Conservation (phyloP, 1,140 invertebrate genomes). For the Drosophila tsacasi region DNA sequence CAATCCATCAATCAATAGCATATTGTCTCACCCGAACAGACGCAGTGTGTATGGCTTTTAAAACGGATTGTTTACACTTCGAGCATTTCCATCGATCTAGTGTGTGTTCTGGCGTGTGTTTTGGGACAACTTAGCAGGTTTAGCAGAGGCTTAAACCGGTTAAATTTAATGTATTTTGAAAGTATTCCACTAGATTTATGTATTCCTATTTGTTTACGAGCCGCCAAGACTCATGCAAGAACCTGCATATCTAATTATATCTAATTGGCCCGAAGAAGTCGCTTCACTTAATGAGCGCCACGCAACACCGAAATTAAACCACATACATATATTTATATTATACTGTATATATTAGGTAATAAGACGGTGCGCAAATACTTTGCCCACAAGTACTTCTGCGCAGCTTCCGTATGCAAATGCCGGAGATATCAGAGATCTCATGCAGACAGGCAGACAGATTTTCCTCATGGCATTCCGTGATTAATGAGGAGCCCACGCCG, state of each 20-base stretch:
- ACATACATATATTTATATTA: conserved; percentile 1
- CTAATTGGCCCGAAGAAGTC: conserved; percentile 37
- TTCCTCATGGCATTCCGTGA: conserved; percentile 59
- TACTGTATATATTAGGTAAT: conserved; percentile 2
- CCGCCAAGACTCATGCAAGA: conserved; percentile 52
- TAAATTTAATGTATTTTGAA: conserved; percentile 72
- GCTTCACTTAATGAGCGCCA: conserved; percentile 38
- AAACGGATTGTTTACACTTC: conserved; percentile 70
- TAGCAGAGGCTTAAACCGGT: conserved; percentile 63
- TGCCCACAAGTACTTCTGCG: conserved; percentile 14
- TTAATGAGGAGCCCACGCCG: conserved; percentile 63
- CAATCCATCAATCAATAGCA: conserved; percentile 72
- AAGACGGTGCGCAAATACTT: conserved; percentile 25
- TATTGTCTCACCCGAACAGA: conserved; percentile 54
- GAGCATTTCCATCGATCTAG: conserved; percentile 18
- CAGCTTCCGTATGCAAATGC: conserved; percentile 80
- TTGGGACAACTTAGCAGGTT: conserved; percentile 55
- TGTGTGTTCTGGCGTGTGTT: conserved; percentile 13
- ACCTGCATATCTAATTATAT: conserved; percentile 52
- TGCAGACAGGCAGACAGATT: conserved; percentile 20
- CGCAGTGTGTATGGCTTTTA: conserved; percentile 45
- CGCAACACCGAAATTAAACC: conserved; percentile 37
- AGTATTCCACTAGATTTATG: conserved; percentile 70
- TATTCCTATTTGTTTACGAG: conserved; percentile 54
- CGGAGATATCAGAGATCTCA: conserved; percentile 29